Base-by-base conservation (phyloP, 2,113 vertebrate species). In the Xenopus borealis region DNA sequence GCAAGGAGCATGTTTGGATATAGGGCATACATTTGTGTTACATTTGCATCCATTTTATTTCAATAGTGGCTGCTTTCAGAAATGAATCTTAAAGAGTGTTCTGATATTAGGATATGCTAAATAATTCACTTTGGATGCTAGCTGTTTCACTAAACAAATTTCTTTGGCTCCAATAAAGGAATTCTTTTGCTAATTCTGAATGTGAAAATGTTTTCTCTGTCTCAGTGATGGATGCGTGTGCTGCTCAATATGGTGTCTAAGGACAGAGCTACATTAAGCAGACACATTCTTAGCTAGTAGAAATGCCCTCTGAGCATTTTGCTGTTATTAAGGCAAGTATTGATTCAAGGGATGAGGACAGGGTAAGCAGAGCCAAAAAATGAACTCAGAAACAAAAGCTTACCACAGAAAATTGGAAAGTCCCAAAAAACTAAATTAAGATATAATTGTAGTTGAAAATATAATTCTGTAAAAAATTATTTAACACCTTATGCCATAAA, bases 201-300 rank as follows among this genome's bases (percentile, higher is more conserved):
- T 23, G 44, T 11, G 12, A 45, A 66, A 12, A 20, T 46, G 11
- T 7, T 65, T 53, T 64, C 6, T 6, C 71, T 65, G 27, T 52
- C 33, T 5, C 14, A n/a, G 57, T 71, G 62, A 65, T 72, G 17
- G 52, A 72, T 55, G 71, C 18, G 13, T 27, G 20, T 55, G 62
- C 59, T 14, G 18, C 61, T 65, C 61, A 53, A 27, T 20, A 33
- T 10, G 40, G 12, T 64, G 10, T 64, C 17, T 8, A 62, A 65
- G 46, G 61, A 53, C 13, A 13, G n/a, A 3, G 30, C 16, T 20
- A 72, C 71, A 72, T 27, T 64, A 72, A 64, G 18, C 71, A 72
- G 71, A 64, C 30, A 10, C 62, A 46, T 12, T 10, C 40, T 64
- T 16, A 18, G 47, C 33, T 12, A 64, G 16, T 0, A 65, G 62